Evolutionary conservation across 1,140 invertebrate genomes (phyloP).

Genomic region (Ylistrum balloti): DNA sequence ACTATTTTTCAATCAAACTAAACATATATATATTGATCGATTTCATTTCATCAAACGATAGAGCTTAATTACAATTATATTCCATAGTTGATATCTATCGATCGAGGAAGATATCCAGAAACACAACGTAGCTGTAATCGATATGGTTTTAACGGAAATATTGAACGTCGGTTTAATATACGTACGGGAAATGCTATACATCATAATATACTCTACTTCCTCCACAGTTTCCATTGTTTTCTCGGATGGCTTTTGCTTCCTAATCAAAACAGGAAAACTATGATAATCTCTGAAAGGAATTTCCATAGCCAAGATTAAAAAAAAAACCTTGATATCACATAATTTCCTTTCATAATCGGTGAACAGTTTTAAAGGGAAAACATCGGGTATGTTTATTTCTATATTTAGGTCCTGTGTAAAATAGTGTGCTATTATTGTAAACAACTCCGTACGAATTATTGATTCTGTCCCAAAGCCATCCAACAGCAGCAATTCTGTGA

Average conservation of each 20-base stretch:
- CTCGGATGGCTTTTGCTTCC: neutral
- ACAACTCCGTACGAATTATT: neutral
- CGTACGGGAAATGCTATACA: neutral
- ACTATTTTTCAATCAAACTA: too few species aligned
- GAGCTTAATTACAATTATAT: too few species aligned
- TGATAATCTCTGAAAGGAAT: neutral
- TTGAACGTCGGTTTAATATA: neutral
- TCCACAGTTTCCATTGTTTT: neutral
- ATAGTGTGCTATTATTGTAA: constrained; percentile 21
- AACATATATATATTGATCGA: too few species aligned
- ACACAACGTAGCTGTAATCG: neutral
- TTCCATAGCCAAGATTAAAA: neutral
- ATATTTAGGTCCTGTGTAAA: neutral
- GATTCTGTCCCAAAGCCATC: constrained; percentile 16
- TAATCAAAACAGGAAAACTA: neutral
- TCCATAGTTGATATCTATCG: too few species aligned
- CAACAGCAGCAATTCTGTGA: constrained; percentile 18
- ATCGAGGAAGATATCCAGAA: neutral
- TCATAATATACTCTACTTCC: neutral
- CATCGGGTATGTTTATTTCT: neutral
- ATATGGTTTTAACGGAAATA: neutral
- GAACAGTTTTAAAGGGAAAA: neutral
- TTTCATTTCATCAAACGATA: too few species aligned
- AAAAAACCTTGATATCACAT: neutral
- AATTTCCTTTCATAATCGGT: neutral